Conservation (phyloP, 2,888 invertebrate species). For the Leptinotarsa juncta region DNA sequence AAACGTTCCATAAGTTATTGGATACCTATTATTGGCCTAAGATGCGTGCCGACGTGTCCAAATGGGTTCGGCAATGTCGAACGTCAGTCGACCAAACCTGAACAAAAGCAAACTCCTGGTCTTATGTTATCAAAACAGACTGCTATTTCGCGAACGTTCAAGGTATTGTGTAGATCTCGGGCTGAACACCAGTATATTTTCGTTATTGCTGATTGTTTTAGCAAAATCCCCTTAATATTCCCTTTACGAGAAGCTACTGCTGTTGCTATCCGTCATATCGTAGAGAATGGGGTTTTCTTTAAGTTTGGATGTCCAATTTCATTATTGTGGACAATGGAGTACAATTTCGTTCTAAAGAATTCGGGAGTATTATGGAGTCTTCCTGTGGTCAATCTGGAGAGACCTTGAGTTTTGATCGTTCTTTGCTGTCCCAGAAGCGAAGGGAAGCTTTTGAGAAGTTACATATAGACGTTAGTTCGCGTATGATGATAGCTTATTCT, state of each 20-base stretch:
- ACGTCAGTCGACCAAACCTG: constrained; percentile 20
- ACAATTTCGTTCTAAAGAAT: constrained; percentile 45
- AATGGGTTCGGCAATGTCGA: constrained; percentile 16
- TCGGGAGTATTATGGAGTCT: constrained; percentile 33
- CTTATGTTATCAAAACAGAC: constrained; percentile 26
- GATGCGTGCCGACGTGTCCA: constrained; percentile 22
- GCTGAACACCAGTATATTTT: constrained; percentile 41
- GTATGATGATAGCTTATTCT: constrained; percentile 18
- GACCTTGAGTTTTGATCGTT: background rate
- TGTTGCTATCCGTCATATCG: constrained; percentile 22
- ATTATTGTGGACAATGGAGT: constrained; percentile 52
- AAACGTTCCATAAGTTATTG: constrained; percentile 32
- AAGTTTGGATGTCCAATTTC: constrained; percentile 49
- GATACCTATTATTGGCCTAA: constrained; percentile 31
- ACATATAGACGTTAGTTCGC: background rate
- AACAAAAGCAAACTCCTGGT: constrained; percentile 31
- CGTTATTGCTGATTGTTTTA: constrained; percentile 44
- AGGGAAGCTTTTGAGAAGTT: constrained; percentile 15
- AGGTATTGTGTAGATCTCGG: constrained; percentile 34
- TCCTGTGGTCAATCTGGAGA: background rate
- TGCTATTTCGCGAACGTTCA: constrained; percentile 31
- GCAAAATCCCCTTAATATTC: constrained; percentile 44
- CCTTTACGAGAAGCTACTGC: constrained; percentile 47
- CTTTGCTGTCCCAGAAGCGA: background rate
- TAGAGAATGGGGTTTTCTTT: constrained; percentile 48